Evolutionary conservation across 53 echinoderm and acorn worm species (phyloP).

Genomic region (Patiria pectinifera): DNA sequence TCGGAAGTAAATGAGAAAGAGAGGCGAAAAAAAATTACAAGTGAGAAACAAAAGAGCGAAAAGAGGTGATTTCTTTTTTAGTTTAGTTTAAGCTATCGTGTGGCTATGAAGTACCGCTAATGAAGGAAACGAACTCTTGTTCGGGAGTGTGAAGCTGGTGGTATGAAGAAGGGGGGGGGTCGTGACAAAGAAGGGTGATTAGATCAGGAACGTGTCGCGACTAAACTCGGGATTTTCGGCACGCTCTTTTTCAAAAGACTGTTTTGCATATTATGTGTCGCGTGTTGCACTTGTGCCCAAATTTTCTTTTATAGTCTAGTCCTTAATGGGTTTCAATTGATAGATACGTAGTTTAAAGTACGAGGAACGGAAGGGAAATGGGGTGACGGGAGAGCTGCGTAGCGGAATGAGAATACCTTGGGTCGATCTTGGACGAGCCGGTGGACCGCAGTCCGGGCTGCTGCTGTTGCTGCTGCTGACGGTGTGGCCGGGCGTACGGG

Average conservation of each 20-base stretch:
- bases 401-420: conserved; percentile 53
- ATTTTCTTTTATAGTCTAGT: background rate
- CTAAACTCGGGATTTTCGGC: conserved; percentile 49
- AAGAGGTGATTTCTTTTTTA: background rate
- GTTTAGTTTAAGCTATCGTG: conserved; percentile 31
- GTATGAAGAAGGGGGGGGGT: conserved; percentile 28
- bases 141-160: conserved; percentile 7
- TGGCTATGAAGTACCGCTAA: conserved; percentile 57
- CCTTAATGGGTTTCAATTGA: conserved; percentile 48
- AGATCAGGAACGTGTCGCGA: conserved; percentile 49
- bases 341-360: background rate
- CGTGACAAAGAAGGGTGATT: conserved; percentile 44
- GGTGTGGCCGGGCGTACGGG: conserved; percentile 63
- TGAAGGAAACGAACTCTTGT: conserved; percentile 63
- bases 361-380: background rate
- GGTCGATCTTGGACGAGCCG: conserved; percentile 71
- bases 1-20: conserved; percentile 4
- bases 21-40: background rate
- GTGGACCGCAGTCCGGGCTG: conserved; percentile 41
- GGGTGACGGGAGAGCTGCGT: background rate
- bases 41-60: conserved; percentile 1
- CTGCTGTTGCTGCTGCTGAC: conserved; percentile 12
- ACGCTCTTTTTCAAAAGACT: conserved; percentile 13
- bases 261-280: conserved; percentile 30
- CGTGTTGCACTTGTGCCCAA: conserved; percentile 30